Evolutionary conservation across 1,140 invertebrate species (phyloP), one percentile per base, ranked within the genome.

Genomic region (Ceratina calcarata): DNA sequence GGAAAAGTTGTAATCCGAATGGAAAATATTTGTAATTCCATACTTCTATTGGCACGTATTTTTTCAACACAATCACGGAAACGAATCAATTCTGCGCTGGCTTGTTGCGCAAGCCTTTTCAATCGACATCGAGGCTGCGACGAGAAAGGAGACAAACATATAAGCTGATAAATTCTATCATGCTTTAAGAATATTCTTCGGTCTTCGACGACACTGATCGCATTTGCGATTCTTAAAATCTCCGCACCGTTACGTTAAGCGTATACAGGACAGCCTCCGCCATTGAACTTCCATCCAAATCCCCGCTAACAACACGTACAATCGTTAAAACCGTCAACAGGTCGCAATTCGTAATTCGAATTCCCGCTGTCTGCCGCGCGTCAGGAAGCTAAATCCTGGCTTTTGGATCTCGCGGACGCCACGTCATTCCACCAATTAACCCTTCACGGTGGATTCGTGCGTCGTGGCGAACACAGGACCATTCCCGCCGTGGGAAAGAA

Each of bases 341-440:
- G 60, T 15, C 60, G 22, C 27, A 10, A 62, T 62, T 27, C 66
- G n/a, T n/a, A 37, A 45, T 22, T 20, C 67, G 16, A 55, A 55
- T 53, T 55, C 67, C 49, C 51, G 22, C 16, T 27, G 49, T 69
- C 49, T n/a, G 49, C 12, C 24, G 13, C 45, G 16, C 37, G 27
- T 68, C 45, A 53, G 66, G 51, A 53, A 68, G 22, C 37, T 68
- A 68, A 69, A 69, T 69, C 67, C 67, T 27, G 51, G 22, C 67
- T 69, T 68, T 68, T n/a, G 18, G 57, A 60, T n/a, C 20, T 10
- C 18, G 7, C n/a, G 57, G n/a, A 68, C 45, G 66, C 66, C 45
- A 53, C 67, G 67, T 69, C 67, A 69, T 69, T 27, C 49, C 67
- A 55, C 49, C 67, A 69, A 69, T 69, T 69, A 69, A 69, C 67